Conservation (phyloP, 2,888 invertebrate genomes). For the Troides aeacus region DNA sequence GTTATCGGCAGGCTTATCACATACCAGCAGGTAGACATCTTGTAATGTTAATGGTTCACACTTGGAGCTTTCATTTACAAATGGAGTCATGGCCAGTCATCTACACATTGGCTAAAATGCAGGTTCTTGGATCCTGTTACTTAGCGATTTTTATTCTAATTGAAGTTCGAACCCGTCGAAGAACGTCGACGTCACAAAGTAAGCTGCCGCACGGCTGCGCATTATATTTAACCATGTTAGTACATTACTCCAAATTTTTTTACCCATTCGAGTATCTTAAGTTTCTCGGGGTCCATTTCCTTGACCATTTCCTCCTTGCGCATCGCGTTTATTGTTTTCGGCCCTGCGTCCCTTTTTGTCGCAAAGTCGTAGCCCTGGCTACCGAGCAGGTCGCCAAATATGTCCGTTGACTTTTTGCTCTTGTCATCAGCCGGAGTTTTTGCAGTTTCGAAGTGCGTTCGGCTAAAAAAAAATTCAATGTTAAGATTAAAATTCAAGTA, state of each 20-base stretch:
- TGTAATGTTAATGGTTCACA: too few relatives aligned
- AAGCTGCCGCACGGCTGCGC: too few relatives aligned
- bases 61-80: too few relatives aligned
- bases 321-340: conserved; percentile 95
- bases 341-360: conserved; percentile 86
- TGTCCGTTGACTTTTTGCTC: conserved; percentile 81
- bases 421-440: conserved; percentile 68
- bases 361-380: conserved; percentile 93
- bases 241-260: conserved; percentile 31
- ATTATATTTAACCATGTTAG: too few relatives aligned
- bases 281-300: conserved; percentile 95
- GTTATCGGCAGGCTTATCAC: too few relatives aligned
- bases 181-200: too few relatives aligned
- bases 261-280: conserved; percentile 91
- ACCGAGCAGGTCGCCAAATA: conserved; percentile 94
- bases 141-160: too few relatives aligned
- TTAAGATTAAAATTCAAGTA: not conserved
- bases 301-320: conserved; percentile 90
- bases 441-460: conserved; percentile 85
- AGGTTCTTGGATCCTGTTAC: too few relatives aligned
- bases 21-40: too few relatives aligned
- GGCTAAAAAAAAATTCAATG: conserved; percentile 59
- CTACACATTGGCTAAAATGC: too few relatives aligned
- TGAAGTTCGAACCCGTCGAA: too few relatives aligned
- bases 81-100: too few relatives aligned